Evolutionary conservation across 2,797 vertebrate species (phyloP).

Genomic region (Cryptoblepharus egeriae): DNA sequence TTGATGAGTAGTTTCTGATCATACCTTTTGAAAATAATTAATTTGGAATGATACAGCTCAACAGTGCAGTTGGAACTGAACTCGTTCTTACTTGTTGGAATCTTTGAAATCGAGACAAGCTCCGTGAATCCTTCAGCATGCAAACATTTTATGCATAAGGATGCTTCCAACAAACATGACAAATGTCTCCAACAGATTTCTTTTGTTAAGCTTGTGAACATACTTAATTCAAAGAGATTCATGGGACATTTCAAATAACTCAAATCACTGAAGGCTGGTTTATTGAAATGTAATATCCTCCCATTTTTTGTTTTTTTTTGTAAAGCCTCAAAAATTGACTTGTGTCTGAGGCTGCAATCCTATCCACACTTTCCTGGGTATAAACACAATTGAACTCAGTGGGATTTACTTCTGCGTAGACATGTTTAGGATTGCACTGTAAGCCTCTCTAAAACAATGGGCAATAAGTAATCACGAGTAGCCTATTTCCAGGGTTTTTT

Average conservation of each 20-base stretch:
- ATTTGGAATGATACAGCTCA: not conserved
- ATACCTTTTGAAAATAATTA: constrained; percentile 32
- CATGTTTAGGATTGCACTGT: too few relatives aligned
- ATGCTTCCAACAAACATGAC: not conserved
- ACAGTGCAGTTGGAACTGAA: not conserved
- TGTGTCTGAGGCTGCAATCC: too few relatives aligned
- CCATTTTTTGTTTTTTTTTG: too few relatives aligned
- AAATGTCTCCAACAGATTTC: not conserved
- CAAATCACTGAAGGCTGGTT: not conserved
- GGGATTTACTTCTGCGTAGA: too few relatives aligned
- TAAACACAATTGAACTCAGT: too few relatives aligned
- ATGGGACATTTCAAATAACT: not conserved
- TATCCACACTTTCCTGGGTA: too few relatives aligned
- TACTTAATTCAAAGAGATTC: not conserved
- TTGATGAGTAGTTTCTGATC: constrained; percentile 34
- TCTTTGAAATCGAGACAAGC: not conserved
- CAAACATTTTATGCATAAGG: not conserved
- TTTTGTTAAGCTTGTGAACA: not conserved
- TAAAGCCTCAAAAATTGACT: too few relatives aligned
- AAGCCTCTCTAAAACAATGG: not conserved
- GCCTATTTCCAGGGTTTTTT: too few relatives aligned
- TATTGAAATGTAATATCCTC: not conserved
- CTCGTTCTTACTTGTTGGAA: not conserved
- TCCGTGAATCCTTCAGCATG: not conserved
- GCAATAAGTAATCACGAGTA: not conserved